Base-by-base conservation (phyloP, 2,888 invertebrate genomes). In the Chesias legatella region DNA sequence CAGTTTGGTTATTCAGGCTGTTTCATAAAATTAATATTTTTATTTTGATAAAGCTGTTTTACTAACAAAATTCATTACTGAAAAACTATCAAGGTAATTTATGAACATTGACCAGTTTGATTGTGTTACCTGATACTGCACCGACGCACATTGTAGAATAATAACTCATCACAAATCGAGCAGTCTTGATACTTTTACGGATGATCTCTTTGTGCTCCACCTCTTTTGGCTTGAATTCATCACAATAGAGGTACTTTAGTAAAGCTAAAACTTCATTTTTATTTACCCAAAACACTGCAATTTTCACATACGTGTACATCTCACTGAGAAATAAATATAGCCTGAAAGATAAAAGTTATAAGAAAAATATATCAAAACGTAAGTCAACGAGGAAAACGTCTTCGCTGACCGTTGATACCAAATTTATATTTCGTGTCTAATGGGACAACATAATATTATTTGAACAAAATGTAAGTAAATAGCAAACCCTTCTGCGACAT, bases 401-500 rank as follows among this genome's bases (percentile, higher is more conserved):
- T 30, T 25, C 32, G 11, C 1, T 31, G 21, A 25, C 20, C 10
- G 28, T 39, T 20, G 28, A 31, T 30, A 32, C 27, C 43, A 33
- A 46, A 44, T 49, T 48, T 43, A 46, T 33, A 36, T 41, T 46
- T 42, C 33, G 43, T 48, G 34, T n/a, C n/a, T 52, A 56, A 57
- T 60, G 54, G 58, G 58, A 58, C 55, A 55, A 53, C 49, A 56
- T 54, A 57, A 60, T 63, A 55, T 60, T 56, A 58, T 53, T 53
- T 38, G 56, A 64, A 60, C 55, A 59, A 51, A 52, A 54, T 44
- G 45, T 53, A 50, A 53, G 49, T 53, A 51, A 50, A 52, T 46
- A 42, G 30, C 60, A 57, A 78, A 88, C 88, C 88, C 88, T 67
- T 81, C 86, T 51, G 88, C 88, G 56, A 92, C 90, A 61, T 91